A percentile compares a stretch with the other conserved stretches of the same genome.
Conservation (phyloP, 2,888 invertebrate species). For the Caenorhabditis zanzibari region DNA sequence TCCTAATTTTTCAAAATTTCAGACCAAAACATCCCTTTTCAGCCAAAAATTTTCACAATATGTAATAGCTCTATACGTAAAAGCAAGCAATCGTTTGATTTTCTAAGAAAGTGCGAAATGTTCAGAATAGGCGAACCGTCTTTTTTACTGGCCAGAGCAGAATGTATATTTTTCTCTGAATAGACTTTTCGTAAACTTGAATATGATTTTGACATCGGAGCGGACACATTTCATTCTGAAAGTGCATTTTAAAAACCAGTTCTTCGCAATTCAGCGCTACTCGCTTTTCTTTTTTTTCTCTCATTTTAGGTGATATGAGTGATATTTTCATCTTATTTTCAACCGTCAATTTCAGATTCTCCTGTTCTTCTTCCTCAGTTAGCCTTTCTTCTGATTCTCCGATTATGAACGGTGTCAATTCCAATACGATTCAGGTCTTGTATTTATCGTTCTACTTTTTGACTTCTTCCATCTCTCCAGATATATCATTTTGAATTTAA, state of each 20-base stretch:
- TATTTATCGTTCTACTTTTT: conserved; percentile 19
- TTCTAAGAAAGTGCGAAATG: no score
- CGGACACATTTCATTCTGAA: neutral
- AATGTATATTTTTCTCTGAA: no score
- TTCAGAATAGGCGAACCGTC: no score
- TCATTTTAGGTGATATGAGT: neutral
- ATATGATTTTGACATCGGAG: no score
- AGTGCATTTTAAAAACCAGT: neutral
- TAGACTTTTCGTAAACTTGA: no score
- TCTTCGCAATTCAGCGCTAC: neutral
- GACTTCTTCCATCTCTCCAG: neutral
- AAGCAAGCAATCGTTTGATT: no score
- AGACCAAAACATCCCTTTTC: neutral
- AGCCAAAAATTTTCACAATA: neutral
- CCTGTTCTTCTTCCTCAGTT: conserved; percentile 26
- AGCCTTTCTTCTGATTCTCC: conserved; percentile 34
- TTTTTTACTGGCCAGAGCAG: no score
- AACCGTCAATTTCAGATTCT: conserved; percentile 44
- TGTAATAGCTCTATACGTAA: no score
- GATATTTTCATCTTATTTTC: neutral
- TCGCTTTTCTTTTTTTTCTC: neutral
- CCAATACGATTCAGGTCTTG: conserved; percentile 59
- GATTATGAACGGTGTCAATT: conserved; percentile 51
- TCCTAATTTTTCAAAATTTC: neutral
- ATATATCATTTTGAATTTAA: neutral